Evolutionary conservation across 2,113 vertebrate genomes (phyloP).

Genomic region (Spheniscus mendiculus): DNA sequence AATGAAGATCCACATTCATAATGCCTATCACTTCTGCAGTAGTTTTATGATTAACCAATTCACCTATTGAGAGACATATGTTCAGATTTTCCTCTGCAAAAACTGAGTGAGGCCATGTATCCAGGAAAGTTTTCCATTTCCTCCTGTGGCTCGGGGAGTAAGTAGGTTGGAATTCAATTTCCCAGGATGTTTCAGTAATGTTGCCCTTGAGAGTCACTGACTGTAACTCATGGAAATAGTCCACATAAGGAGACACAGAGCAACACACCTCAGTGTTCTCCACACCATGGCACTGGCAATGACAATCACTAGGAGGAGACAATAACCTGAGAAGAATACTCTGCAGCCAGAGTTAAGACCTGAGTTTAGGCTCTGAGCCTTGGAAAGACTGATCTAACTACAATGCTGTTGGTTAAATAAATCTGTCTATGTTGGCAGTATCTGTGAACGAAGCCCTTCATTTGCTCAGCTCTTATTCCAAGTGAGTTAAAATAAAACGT

Average conservation of each 20-base stretch:
- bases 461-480: not conserved
- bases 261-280: not conserved
- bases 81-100: not conserved
- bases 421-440: not conserved
- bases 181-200: not conserved
- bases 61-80: not conserved
- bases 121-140: not conserved
- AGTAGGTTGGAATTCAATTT: not conserved
- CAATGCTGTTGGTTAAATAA: not conserved
- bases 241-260: not conserved
- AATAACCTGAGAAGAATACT: not conserved
- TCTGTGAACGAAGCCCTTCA: not conserved
- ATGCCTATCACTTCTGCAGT: not conserved
- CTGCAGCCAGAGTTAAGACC: not conserved
- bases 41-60: not conserved
- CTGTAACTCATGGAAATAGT: too few relatives aligned
- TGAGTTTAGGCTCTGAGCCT: not conserved
- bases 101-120: not conserved
- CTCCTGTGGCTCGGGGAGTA: not conserved
- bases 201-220: not conserved
- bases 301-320: not conserved
- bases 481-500: not conserved
- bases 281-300: not conserved
- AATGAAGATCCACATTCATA: not conserved
- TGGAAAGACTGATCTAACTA: not conserved